phyloP scores from a whole-genome alignment of 2,888 invertebrate species.

The Amiota minor region DNA sequence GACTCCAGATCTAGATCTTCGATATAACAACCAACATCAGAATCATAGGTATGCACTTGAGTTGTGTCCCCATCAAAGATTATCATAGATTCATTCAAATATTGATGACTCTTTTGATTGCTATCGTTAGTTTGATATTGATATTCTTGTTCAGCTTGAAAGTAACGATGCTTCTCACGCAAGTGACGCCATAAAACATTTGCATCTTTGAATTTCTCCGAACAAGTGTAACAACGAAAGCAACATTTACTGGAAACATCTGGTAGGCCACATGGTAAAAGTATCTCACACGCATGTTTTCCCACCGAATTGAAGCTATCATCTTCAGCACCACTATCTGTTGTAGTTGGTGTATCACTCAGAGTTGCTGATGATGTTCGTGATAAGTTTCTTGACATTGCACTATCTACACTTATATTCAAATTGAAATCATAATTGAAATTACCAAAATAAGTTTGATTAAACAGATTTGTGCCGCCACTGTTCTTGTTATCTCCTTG shows the following conservation, averaged over 20 bases:
- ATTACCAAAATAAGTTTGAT: too few species aligned
- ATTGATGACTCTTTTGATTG: neutral
- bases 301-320: neutral
- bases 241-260: slow-evolving; percentile 17
- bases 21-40: slow-evolving; percentile 7
- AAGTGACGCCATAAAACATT: slow-evolving; percentile 15
- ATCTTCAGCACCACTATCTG: neutral
- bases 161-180: slow-evolving; percentile 14
- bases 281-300: neutral
- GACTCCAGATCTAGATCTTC: neutral
- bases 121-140: neutral
- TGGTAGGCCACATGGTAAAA: slow-evolving; percentile 14
- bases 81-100: neutral
- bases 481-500: slow-evolving; percentile 39
- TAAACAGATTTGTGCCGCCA: too few species aligned
- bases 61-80: neutral
- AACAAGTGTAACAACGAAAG: slow-evolving; percentile 14
- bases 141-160: slow-evolving; percentile 6
- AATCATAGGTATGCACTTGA: neutral
- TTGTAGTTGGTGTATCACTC: slow-evolving; percentile 10
- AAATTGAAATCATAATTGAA: too few species aligned
- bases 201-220: slow-evolving; percentile 14
- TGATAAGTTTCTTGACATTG: neutral
- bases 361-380: neutral
- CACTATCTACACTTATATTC: neutral